Conservation (phyloP, 2,888 invertebrate genomes). For the Prosopocoilus inquinatus region DNA sequence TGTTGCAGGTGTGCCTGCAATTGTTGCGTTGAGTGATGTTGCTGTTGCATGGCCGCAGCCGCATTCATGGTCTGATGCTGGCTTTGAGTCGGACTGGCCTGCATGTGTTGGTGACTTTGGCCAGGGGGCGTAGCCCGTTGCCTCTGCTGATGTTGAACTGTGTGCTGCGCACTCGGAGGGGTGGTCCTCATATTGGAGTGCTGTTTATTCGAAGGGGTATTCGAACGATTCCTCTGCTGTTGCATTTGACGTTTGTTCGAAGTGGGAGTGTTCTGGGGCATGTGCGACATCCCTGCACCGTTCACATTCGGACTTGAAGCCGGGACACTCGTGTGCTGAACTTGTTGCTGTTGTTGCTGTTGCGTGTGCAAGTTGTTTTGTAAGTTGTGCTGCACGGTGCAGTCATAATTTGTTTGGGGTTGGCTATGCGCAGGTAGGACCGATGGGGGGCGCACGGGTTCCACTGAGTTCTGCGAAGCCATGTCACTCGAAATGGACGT, state of each 20-base stretch:
- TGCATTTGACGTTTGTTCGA: constrained; percentile 45
- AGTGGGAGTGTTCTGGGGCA: constrained; percentile 41
- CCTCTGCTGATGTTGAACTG: constrained; percentile 40
- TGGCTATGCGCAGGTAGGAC: constrained; percentile 49
- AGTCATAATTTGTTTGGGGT: constrained; percentile 57
- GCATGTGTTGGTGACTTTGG: constrained; percentile 42
- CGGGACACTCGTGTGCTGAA: constrained; percentile 41
- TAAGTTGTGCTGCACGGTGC: constrained; percentile 72
- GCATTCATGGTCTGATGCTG: constrained; percentile 31
- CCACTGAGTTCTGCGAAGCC: constrained; percentile 70
- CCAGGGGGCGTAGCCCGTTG: constrained; percentile 46
- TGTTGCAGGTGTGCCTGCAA: constrained; percentile 46
- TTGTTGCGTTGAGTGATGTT: constrained; percentile 44
- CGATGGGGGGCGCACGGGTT: constrained; percentile 59
- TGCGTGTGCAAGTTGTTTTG: constrained; percentile 50
- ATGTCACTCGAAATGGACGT: constrained; percentile 85
- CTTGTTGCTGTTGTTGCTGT: constrained; percentile 20
- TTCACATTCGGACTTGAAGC: constrained; percentile 49
- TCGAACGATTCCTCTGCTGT: constrained; percentile 42
- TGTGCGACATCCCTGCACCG: constrained; percentile 28
- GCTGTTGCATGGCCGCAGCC: constrained; percentile 40
- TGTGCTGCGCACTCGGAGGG: constrained; percentile 42
- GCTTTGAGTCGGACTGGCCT: constrained; percentile 42
- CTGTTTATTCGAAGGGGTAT: constrained; percentile 46
- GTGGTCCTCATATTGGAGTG: constrained; percentile 42